These are phyloP conservation scores for Himalopsyche anomala DNA, from an alignment of 2,888 invertebrate species.

Conservation along the genomic window DNA sequence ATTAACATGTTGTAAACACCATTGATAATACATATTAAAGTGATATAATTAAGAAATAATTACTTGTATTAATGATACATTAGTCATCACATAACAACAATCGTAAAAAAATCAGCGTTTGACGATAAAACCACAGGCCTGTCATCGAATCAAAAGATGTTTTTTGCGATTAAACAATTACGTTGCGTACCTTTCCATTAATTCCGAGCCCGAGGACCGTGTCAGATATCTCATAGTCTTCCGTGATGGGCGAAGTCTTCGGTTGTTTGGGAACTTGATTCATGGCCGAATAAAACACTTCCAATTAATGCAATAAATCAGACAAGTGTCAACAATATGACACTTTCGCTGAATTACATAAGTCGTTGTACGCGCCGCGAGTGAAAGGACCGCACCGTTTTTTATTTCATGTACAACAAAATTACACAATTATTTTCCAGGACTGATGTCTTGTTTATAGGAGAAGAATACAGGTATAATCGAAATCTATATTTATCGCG, in stretches of 20 bases:
- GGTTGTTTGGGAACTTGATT: slow-evolving; percentile 57
- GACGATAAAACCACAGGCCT: slow-evolving; percentile 24
- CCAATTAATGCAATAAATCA: slow-evolving; percentile 38
- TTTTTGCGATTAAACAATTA: neutral
- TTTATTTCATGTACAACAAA: neutral
- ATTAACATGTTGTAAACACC: no score
- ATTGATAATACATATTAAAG: no score
- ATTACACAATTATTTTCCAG: neutral
- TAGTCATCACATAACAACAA: slow-evolving; percentile 46
- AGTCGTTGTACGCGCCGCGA: slow-evolving; percentile 8
- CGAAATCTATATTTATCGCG: slow-evolving; percentile 32
- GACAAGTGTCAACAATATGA: slow-evolving; percentile 44
- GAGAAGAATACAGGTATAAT: neutral
- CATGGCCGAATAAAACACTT: slow-evolving; percentile 51
- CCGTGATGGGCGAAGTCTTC: slow-evolving; percentile 84
- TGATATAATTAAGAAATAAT: neutral
- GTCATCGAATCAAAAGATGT: neutral
- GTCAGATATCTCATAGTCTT: slow-evolving; percentile 94
- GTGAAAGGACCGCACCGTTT: neutral
- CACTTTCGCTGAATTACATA: slow-evolving; percentile 47
- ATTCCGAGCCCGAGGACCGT: slow-evolving; percentile 97
- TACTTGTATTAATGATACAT: slow-evolving; percentile 31
- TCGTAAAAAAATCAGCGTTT: slow-evolving; percentile 4
- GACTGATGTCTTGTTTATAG: slow-evolving; percentile 9
- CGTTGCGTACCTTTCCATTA: slow-evolving; percentile 87